Evolutionary conservation across 2,113 vertebrate species (phyloP), one percentile per base, ranked within the genome.

Genomic region (Sarotherodon lohbergeri): DNA sequence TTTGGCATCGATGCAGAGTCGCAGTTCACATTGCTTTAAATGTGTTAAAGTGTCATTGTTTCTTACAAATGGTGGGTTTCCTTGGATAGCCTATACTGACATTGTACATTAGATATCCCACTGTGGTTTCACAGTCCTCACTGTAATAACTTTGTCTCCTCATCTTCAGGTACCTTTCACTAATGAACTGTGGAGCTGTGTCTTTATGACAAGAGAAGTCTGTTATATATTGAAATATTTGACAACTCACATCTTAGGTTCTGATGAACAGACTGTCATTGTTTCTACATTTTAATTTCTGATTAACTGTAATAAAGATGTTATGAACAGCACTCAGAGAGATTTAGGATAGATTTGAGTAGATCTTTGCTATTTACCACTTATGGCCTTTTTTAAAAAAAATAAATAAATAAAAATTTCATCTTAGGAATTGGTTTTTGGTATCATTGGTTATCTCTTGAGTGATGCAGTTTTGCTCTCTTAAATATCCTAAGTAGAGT

Each of bases 1-100:
- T 90, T 56, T 73, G 39, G 83, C 80, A 88, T 48, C 66, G 59
- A 80, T 84, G 46, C 59, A 83, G 66, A 90, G 19, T 89, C 79
- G 57, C 59, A 86, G 82, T 91, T 92, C 92, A 95, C 92, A 94
- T 90, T 94, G 86, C 87, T 90, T 86, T 91, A 86, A 95, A 94
- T 92, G 94, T 95, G 85, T 85, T 84, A 82, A 89, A 85, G 85
- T 81, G 89, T 91, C 81, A 86, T 59, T 89, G 55, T 89, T 85
- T 82, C 71, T 83, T 83, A 87, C 84, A 88, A 52, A 63, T 83
- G 87, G 83, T 86, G 79, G 82, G 84, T 89, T 90, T 89, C 83
- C 27, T 89, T 43, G 2, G 57, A 84, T 46, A 83, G 22, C 39
- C 83, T 63, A 19, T 55, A 76, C 50, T 66, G 48, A 82, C 57